phyloP scores from a whole-genome alignment of 1,140 invertebrate species.

The Tenebrio molitor region DNA sequence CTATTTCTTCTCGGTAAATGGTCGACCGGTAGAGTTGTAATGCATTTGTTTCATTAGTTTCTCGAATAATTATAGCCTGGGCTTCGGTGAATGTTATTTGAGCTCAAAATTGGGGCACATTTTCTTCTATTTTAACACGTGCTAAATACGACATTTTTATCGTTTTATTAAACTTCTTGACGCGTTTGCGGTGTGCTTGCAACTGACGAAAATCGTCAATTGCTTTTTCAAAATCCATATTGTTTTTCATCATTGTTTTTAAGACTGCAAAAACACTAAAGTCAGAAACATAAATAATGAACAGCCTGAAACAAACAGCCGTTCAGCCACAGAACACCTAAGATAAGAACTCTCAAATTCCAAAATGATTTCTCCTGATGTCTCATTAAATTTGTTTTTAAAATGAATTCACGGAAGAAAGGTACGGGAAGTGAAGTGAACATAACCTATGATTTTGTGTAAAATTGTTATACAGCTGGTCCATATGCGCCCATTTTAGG shows the following conservation, averaged over 20 bases:
- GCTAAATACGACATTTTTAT: neutral
- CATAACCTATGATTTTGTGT: too few species aligned
- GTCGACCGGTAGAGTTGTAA: neutral
- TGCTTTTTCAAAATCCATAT: neutral
- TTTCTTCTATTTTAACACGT: neutral
- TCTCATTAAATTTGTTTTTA: too few species aligned
- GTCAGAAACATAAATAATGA: constrained; percentile 6
- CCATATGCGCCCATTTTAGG: too few species aligned
- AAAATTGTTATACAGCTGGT: too few species aligned
- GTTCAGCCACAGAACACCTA: neutral
- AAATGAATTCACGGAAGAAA: too few species aligned
- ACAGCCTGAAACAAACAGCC: neutral
- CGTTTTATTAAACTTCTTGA: neutral
- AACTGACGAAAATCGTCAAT: constrained; percentile 11
- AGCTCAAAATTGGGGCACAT: neutral
- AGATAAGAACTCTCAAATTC: too few species aligned
- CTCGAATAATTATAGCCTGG: neutral
- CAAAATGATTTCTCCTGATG: too few species aligned
- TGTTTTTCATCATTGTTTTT: constrained; percentile 9
- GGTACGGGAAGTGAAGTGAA: too few species aligned
- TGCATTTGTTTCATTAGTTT: neutral
- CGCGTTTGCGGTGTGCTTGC: neutral
- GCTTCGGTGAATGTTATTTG: neutral
- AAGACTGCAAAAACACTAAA: neutral
- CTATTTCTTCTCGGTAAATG: too few species aligned